Base-by-base conservation (phyloP, 1,140 invertebrate species). In the Drosophila prosaltans region DNA sequence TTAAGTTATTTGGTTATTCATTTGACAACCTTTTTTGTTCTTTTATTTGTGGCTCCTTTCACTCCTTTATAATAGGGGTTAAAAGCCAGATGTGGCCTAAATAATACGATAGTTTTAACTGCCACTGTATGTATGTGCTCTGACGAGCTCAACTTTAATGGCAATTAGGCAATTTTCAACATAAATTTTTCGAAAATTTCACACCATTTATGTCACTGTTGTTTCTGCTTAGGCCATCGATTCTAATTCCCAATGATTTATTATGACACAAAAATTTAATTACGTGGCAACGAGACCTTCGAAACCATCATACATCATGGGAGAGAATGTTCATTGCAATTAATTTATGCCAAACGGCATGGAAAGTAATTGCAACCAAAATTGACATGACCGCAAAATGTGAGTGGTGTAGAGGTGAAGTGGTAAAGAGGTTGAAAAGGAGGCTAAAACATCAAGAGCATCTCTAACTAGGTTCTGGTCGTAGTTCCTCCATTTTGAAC, bases 1-100 rank as follows among this genome's bases (percentile, higher is more conserved):
- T 80, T 78, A 89, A 80, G 69, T 80, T 86, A 73, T 88, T 86
- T 86, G 80, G 69, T 65, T 83, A 86, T 83, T 88, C 80, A 89
- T 83, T 83, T 70, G 80, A 69, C 74, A 89, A 80, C 69, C 69
- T 59, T 45, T 75, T 40, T 40, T 40, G 21, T 24, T 24, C 7
- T 36, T 36, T 36, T 36, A 5, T 36, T 36, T 36, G 4, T 36
- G 1, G 3, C 6, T 36, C 6, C 6, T 6, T 36, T 36, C 6
- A 7, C 3, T 36, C 32, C 32, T 36, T 32, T 62, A 62, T 74
- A 66, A 10, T 63, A 43, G 41, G 8, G 39, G 30, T 26, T 54
- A 69, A 75, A 30, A 45, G 72, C 48, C 74, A 69, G 58, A 26
- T 76, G 73, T 21, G 66, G 9, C 39, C 51, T 4, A 16, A 24